Base-by-base conservation (phyloP, 1,140 invertebrate genomes). In the Drosophila simulans region DNA sequence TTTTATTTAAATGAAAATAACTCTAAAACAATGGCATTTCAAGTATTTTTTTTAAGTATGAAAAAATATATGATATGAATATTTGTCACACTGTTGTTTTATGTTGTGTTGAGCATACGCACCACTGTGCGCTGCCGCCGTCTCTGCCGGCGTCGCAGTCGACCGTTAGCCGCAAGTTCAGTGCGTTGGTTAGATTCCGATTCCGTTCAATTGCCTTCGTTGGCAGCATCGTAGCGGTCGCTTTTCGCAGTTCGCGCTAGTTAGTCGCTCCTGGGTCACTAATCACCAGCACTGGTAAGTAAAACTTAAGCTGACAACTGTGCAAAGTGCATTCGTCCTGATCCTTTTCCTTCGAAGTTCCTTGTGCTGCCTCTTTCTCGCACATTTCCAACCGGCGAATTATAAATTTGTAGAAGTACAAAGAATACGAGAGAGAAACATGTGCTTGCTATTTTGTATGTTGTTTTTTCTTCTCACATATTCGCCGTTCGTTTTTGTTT, bases 171-270 rank as follows among this genome's bases (percentile, higher is more conserved):
- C 57, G 57, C 58, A 37, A 35, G 22, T 58, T 46, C 54, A 11
- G 10, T 8, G 25, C 27, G 27, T 51, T 51, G 48, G 48, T 51
- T 51, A 8, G 27, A 15, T 10, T 27, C 31, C 15, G 45, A 25
- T 48, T 46, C 11, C 25, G 45, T 60, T 62, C 25, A 70, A 63
- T 70, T 56, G 59, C 43, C 31, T 17, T 72, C 25, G 43, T 59
- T 62, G 56, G 68, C 56, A 73, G 70, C 70, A 72, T 72, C 68
- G 55, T 53, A 66, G 25, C 69, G 55, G 65, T 69, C 51, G 46
- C 31, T 46, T 63, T 8, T 31, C 62, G 25, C 62, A 37, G 20
- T 57, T 57, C 22, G 40, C 11, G 7, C 12, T 37, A 27, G 15
- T 51, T 62, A 10, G 34, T 40, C 48, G 13, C 31, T 62, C 35